Evolutionary conservation across 1,140 invertebrate species (phyloP), one percentile per base, ranked within the genome.

Genomic region (Babylonia areolata): DNA sequence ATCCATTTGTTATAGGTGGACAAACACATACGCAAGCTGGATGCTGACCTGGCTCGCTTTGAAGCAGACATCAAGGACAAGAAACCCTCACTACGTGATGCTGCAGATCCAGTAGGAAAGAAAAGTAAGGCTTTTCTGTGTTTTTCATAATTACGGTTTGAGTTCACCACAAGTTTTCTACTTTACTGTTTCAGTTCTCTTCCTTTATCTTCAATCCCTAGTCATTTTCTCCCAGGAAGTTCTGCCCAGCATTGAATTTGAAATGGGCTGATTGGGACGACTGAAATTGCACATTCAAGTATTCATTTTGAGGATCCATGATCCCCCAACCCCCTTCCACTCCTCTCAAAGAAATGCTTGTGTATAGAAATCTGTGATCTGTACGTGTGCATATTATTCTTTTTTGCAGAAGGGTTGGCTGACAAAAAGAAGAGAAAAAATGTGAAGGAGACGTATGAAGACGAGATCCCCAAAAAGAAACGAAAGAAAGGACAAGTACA

Each of bases 51-150:
- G 88, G 98, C 98, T 3, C 96, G 98, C 85, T 99, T 99, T 94
- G 98, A 99, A 94, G 97, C 97, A 17, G 98, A 99, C 95, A 97
- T 99, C 91, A 98, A 99, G 94, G 98, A 99, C 91, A 98, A 98
- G 95, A 97, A 97, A 20, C 78, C 73, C 75, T 33, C 54, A 23
- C 81, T 77, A 93, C 97, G 58, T 20, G 64, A 90, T 39, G 91
- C 87, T 84, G 81, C 88, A 69, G 86, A 85, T 78, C 88, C 85
- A 51, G 86, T 86, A 1, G 85, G 91, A n/a, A 91, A 93, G 80
- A 94, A 94, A 91, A 93, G 93, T 94, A 90, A 91, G 91, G 88
- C 2, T 51, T 85, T 54, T 28, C 54, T 84, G 42, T 86, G 37
- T 77, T 82, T 17, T 31, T 5, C 9, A 77, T 83, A 54, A 64